These are phyloP conservation scores for Corythornis cristatus DNA, from an alignment of 2,113 vertebrate genomes.

Conservation along the genomic window DNA sequence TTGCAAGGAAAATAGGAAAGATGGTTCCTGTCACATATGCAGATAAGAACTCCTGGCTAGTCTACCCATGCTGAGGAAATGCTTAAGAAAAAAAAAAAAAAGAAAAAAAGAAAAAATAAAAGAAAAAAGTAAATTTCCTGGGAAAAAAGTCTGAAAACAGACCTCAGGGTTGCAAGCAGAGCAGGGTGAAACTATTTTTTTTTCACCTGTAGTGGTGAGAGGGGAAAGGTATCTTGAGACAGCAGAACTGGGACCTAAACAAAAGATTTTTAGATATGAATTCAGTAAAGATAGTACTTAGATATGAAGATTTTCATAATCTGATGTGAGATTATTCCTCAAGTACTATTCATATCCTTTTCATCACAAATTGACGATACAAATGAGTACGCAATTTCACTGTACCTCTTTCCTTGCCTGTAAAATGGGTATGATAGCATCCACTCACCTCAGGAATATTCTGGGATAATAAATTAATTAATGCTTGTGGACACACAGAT, in stretches of 20 bases:
- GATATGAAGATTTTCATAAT: not conserved
- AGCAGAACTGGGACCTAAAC: not conserved
- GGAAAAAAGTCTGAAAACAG: not conserved
- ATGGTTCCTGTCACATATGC: not conserved
- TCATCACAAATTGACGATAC: not conserved
- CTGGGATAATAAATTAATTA: not conserved
- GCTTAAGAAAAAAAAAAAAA: no score
- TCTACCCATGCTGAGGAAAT: not conserved
- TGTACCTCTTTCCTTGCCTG: not conserved
- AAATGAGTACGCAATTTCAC: not conserved
- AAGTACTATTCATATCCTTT: not conserved
- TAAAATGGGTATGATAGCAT: not conserved
- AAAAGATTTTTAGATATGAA: not conserved
- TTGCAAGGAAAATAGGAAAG: not conserved
- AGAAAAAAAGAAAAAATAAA: no score
- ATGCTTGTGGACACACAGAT: not conserved
- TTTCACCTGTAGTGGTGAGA: not conserved
- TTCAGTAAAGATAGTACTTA: not conserved
- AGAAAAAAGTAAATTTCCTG: no score
- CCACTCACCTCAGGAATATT: not conserved
- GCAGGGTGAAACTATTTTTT: not conserved
- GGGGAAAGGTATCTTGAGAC: not conserved
- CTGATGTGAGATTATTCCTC: not conserved
- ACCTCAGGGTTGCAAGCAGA: not conserved
- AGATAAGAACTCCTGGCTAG: not conserved